Base-by-base conservation (phyloP, 2,888 invertebrate genomes). In the Macrosoma leucophasiata region DNA sequence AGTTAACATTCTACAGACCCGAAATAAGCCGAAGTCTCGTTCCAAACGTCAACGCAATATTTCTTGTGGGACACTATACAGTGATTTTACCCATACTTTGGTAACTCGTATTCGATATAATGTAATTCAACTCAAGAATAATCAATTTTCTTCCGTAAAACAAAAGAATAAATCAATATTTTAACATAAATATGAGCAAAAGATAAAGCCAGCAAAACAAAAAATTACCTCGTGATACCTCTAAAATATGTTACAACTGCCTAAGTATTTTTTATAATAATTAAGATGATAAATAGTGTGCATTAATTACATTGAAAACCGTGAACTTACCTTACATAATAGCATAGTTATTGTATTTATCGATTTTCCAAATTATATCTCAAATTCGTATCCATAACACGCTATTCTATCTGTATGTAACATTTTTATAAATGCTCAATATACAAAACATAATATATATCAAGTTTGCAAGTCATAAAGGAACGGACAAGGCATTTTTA, bases 211-310 rank as follows among this genome's bases (percentile, higher is more conserved):
- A 33, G 23, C 36, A 34, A 42, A 33, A 35, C 19, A 35, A 40
- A 41, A 33, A 40, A 40, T 33, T 33, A 36, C 36, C 13, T 43
- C 43, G 36, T 43, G 39, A 49, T 47, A 58, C 43, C 41, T 49
- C 52, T 65, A 59, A 55, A 50, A 58, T 58, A 62, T 52, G 55
- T 60, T 58, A 63, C 61, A 64, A 53, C 55, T 59, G 59, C 38
- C 51, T 55, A 54, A 46, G 38, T 43, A 51, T 48, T 40, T 57
- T 50, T 58, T 52, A 56, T 49, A 59, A 66, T 54, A 56, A 57
- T 62, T 63, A 74, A 56, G 64, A 67, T 69, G 72, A 72, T 66
- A 75, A 71, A 65, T 69, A 74, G 52, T 64, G 81, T 81, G 81
- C 81, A 72, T 50, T 75, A 74, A 69, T 76, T 79, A 79, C 78